A percentile compares a stretch with the other conserved stretches of the same genome.
Conservation (phyloP, 1,140 invertebrate species). For the Hormaphis cornu region DNA sequence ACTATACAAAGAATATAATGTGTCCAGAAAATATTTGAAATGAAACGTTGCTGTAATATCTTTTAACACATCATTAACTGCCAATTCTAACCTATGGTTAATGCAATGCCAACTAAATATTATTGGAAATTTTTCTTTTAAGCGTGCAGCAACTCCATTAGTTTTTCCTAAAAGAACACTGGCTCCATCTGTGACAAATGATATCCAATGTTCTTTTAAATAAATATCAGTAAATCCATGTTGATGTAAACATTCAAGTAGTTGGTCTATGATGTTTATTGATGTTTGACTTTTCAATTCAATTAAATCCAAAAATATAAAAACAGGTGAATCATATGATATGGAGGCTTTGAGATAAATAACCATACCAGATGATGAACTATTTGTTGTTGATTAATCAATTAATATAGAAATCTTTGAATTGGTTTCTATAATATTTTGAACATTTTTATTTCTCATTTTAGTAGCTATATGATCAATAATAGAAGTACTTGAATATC, state of each 20-base stretch:
- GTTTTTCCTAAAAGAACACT: background rate
- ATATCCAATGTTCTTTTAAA: background rate
- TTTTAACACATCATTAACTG: background rate
- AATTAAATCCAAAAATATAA: constrained; percentile 14
- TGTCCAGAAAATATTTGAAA: background rate
- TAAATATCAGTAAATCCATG: background rate
- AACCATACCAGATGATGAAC: background rate
- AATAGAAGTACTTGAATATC: constrained; percentile 1
- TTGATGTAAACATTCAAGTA: background rate
- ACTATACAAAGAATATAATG: background rate
- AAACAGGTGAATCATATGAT: background rate
- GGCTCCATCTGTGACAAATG: background rate
- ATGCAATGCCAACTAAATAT: background rate
- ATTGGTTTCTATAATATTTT: constrained; percentile 1
- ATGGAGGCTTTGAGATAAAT: background rate
- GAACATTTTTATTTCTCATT: background rate
- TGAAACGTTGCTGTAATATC: background rate
- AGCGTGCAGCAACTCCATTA: background rate
- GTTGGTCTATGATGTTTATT: background rate
- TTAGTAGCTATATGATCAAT: background rate
- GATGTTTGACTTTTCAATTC: background rate
- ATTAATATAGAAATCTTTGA: constrained; percentile 1
- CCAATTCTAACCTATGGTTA: background rate
- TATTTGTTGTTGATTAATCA: background rate
- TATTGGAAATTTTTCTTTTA: constrained; percentile 1